These are phyloP conservation scores for Doris montereyensis DNA, from an alignment of 2,888 invertebrate species.

Conservation along the genomic window DNA sequence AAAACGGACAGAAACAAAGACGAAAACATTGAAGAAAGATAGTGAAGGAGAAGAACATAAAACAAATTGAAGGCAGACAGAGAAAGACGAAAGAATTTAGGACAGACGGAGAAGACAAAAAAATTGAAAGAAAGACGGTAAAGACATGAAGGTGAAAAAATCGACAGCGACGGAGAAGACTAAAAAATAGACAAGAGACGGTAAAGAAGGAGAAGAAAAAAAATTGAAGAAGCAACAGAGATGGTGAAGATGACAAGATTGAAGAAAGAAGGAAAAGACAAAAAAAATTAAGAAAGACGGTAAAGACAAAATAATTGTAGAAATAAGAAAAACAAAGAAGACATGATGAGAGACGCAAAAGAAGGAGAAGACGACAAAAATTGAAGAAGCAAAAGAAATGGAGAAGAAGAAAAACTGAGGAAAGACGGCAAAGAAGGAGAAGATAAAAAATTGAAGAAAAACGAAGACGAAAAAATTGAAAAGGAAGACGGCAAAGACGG, in stretches of 20 bases:
- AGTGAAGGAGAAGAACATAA: too few relatives aligned
- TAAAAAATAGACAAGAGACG: conserved; percentile 14
- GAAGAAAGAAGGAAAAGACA: background rate
- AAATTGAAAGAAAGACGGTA: background rate
- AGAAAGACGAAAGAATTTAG: too few relatives aligned
- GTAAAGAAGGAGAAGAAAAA: background rate
- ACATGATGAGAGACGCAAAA: background rate
- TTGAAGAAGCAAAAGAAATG: conserved; percentile 1
- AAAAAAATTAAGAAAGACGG: background rate
- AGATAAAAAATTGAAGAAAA: conserved; percentile 2
- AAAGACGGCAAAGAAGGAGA: background rate
- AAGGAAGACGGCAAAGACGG: background rate
- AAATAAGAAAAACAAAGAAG: conserved; percentile 23
- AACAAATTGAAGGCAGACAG: background rate
- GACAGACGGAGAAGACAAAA: background rate
- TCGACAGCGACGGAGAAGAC: conserved; percentile 1
- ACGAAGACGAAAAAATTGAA: conserved; percentile 12
- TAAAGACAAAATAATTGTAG: background rate
- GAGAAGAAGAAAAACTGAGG: background rate
- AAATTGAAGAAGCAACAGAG: background rate
- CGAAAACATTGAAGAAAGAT: too few relatives aligned
- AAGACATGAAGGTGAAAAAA: background rate
- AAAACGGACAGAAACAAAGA: too few relatives aligned
- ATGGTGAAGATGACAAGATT: background rate
- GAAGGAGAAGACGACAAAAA: background rate